These are phyloP conservation scores for Drosophila phalerata DNA, from an alignment of 2,888 invertebrate species.

Conservation along the genomic window DNA sequence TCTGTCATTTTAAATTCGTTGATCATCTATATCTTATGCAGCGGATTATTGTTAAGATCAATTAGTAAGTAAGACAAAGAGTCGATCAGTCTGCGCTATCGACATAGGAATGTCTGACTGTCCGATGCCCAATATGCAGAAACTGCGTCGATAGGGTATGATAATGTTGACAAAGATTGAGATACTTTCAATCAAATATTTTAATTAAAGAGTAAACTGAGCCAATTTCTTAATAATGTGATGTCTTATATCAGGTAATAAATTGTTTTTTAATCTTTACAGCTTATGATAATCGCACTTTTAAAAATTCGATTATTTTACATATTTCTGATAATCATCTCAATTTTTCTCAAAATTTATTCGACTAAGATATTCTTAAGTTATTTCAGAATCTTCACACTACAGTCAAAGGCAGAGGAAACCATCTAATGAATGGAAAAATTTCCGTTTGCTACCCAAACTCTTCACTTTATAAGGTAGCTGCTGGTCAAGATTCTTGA, in stretches of 20 bases:
- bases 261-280: no score
- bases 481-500: slow-evolving; percentile 2
- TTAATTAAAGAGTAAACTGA: not conserved
- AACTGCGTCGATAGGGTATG: not conserved
- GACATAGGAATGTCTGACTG: slow-evolving; percentile 29
- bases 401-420: not conserved
- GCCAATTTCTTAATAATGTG: no score
- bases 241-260: no score
- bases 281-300: no score
- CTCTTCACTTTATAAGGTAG: slow-evolving; percentile 2
- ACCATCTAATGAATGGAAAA: not conserved
- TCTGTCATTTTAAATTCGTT: not conserved
- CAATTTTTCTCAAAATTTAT: not conserved
- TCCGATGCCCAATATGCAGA: slow-evolving; percentile 2
- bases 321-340: no score
- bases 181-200: not conserved
- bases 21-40: slow-evolving; percentile 20
- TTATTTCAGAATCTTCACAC: not conserved
- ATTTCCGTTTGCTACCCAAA: not conserved
- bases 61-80: slow-evolving; percentile 14
- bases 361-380: not conserved
- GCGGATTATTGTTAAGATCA: slow-evolving; percentile 25
- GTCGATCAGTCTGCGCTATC: slow-evolving; percentile 20
- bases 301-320: no score
- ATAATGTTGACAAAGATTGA: not conserved